Evolutionary conservation across 2,888 invertebrate genomes (phyloP).

Genomic region (Conchocele bisecta): DNA sequence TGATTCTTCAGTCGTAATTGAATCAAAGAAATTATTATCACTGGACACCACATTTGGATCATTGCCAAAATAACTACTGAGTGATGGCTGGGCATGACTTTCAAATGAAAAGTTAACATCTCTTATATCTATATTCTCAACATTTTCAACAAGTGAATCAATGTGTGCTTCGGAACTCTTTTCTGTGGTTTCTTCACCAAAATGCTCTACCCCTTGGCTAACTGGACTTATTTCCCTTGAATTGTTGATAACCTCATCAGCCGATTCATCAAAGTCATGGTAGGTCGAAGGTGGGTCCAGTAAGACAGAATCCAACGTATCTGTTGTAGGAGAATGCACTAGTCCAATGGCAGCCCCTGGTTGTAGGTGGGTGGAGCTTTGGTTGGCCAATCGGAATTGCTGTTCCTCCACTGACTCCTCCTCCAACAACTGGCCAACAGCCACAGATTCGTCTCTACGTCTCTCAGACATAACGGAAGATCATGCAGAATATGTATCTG

Average conservation of each 20-base stretch:
- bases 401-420: conserved; percentile 52
- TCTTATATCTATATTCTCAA: background rate
- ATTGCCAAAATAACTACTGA: too few species aligned
- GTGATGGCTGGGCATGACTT: too few species aligned
- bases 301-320: conserved; percentile 76
- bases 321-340: conserved; percentile 76
- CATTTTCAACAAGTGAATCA: background rate
- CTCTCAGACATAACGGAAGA: too few species aligned
- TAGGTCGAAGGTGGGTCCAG: conserved; percentile 68
- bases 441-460: conserved; percentile 1
- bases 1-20: too few species aligned
- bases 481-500: too few species aligned
- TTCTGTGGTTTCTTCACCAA: conserved; percentile 24
- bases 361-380: conserved; percentile 1
- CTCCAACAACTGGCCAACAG: conserved; percentile 37
- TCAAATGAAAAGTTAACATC: too few species aligned
- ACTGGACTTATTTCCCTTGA: background rate
- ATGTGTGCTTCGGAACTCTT: too few species aligned
- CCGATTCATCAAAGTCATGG: conserved; percentile 50
- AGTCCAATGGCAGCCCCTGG: conserved; percentile 34
- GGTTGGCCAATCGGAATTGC: conserved; percentile 21
- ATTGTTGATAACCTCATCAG: conserved; percentile 1
- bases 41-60: too few species aligned
- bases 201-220: conserved; percentile 2
- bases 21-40: too few species aligned